Percentiles rank a stretch among this genome's conserved stretches.
Conservation (phyloP, 2,888 invertebrate species). For the Erannis defoliaria region DNA sequence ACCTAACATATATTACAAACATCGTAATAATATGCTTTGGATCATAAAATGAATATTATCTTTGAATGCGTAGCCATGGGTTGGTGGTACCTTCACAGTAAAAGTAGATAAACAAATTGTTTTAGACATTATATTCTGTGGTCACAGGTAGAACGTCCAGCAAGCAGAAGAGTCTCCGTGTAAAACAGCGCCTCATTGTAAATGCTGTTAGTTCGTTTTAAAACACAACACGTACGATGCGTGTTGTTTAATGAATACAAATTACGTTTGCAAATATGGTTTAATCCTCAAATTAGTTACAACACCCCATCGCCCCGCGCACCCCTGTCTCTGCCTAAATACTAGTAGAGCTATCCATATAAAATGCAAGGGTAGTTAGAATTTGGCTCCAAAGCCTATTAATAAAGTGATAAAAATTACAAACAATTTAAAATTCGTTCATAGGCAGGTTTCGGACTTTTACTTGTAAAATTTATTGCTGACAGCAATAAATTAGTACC, state of each 20-base stretch:
- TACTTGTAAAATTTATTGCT: too few relatives aligned
- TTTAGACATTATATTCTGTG: not conserved
- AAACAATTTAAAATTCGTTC: too few relatives aligned
- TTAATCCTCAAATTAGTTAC: conserved; percentile 84
- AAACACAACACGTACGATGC: conserved; percentile 68
- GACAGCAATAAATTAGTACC: too few relatives aligned
- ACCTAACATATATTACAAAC: too few relatives aligned
- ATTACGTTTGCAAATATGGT: conserved; percentile 85
- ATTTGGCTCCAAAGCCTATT: too few relatives aligned
- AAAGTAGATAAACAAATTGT: too few relatives aligned
- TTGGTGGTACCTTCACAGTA: too few relatives aligned
- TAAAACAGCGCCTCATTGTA: conserved; percentile 40
- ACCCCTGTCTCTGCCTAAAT: conserved; percentile 39
- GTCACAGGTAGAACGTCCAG: not conserved
- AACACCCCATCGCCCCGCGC: conserved; percentile 47
- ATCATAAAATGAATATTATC: too few relatives aligned
- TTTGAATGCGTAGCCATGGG: too few relatives aligned
- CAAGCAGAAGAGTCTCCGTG: conserved; percentile 46
- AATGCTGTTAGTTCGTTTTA: conserved; percentile 46
- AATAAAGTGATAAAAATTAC: too few relatives aligned
- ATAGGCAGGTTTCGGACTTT: too few relatives aligned
- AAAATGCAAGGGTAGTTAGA: conserved; percentile 19
- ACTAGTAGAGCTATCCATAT: conserved; percentile 25
- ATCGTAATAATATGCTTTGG: too few relatives aligned
- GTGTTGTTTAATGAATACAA: conserved; percentile 81